Evolutionary conservation across 2,113 vertebrate species (phyloP).

Genomic region (Rhipidura dahli): DNA sequence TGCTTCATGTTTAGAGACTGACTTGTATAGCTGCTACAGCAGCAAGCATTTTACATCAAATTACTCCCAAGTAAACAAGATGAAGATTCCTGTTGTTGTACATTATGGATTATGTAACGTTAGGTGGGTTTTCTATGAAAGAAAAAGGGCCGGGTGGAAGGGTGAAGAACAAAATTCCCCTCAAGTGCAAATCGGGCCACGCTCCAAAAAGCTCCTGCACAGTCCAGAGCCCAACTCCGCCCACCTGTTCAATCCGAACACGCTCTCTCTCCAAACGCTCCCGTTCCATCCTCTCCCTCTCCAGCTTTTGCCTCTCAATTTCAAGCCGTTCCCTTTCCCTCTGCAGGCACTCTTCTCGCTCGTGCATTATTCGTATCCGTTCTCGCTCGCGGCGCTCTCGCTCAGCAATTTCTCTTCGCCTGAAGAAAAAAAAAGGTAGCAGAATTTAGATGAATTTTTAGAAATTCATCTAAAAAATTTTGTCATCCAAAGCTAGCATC

Average conservation of each 20-base stretch:
- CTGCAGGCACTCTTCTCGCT: conserved; percentile 92
- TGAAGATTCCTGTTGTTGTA: neutral
- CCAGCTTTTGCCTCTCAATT: conserved; percentile 94
- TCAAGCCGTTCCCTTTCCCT: conserved; percentile 92
- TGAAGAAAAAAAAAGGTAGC: conserved; percentile 21
- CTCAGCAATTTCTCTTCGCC: conserved; percentile 90
- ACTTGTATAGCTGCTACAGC: rapidly evolving
- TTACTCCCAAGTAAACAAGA: neutral
- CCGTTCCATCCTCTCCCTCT: conserved; percentile 93
- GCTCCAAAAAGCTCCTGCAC: neutral
- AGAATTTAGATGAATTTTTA: no score
- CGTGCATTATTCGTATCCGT: conserved; percentile 84
- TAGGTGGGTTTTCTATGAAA: neutral
- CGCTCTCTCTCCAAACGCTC: conserved; percentile 94
- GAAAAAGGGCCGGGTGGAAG: neutral
- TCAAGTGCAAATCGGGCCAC: neutral
- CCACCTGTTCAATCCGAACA: conserved; percentile 95
- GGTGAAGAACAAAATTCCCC: neutral
- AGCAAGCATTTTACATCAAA: neutral
- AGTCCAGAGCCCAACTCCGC: neutral
- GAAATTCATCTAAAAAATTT: neutral
- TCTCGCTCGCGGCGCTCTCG: conserved; percentile 86
- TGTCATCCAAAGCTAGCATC: neutral
- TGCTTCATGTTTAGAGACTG: neutral
- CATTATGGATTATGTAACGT: neutral